Percentiles rank a stretch among this genome's conserved stretches.
These are phyloP conservation scores for Drosophila trichaetosa DNA, from an alignment of 2,888 invertebrate genomes.

Conservation along the genomic window DNA sequence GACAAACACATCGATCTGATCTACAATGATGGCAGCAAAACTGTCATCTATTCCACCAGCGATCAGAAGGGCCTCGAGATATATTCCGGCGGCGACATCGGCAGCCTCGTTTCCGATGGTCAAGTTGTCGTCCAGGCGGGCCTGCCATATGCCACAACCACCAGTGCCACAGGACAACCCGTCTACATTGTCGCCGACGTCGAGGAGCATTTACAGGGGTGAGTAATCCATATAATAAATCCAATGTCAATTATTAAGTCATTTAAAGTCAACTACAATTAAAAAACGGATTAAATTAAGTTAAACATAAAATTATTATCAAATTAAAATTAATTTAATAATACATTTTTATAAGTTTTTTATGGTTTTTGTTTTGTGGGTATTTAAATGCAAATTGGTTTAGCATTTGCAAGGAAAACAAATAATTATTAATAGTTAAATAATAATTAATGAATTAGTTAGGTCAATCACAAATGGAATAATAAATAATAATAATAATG, in stretches of 20 bases:
- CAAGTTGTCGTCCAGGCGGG: constrained; percentile 85
- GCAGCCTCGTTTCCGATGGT: constrained; percentile 84
- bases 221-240: constrained; percentile 58
- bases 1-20: constrained; percentile 90
- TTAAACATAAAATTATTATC: not conserved
- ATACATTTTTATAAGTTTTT: not conserved
- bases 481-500: too few species aligned
- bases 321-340: not conserved
- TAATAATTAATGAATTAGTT: too few species aligned
- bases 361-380: too few species aligned
- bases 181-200: constrained; percentile 85
- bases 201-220: constrained; percentile 84
- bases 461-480: too few species aligned
- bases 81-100: constrained; percentile 84
- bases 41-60: constrained; percentile 92
- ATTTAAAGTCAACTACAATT: not conserved
- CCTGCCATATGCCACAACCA: constrained; percentile 83
- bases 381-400: not conserved
- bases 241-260: not conserved
- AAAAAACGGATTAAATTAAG: not conserved
- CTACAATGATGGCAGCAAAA: constrained; percentile 93
- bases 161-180: constrained; percentile 83
- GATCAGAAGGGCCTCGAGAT: constrained; percentile 93
- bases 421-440: too few species aligned
- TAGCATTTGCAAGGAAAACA: too few species aligned